Base-by-base conservation (phyloP, 2,113 vertebrate species). In the Pungitius pungitius region DNA sequence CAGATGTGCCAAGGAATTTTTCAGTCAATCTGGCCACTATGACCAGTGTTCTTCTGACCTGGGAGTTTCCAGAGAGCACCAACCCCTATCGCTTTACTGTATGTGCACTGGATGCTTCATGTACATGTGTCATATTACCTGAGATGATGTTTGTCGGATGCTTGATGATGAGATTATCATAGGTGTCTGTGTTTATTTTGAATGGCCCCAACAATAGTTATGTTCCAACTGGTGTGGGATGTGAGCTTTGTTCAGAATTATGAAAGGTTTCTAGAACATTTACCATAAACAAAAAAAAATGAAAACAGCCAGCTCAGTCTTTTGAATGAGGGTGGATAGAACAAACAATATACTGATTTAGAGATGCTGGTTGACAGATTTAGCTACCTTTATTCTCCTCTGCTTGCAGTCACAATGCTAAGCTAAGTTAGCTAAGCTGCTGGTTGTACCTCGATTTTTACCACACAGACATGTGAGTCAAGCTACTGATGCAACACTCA, bases 1-100 rank as follows among this genome's bases (percentile, higher is more conserved):
- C 91, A 99, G 98, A 98, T 92, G 96, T 98, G 1, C 97, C 98
- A 3, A 98, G 97, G 89, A 99, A 99, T 91, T 99, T 99, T 91
- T 98, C 95, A 37, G 97, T 99, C 87, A 99, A 97, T 87, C 94
- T 99, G 95, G 95, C 96, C 52, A 99, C 95, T 33, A 98, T 97
- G 93, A 99, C 98, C 0, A 98, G 97, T 0, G 96, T 99, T 42
- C 93, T 99, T 71, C 88, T 99, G 56, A 96, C 96, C 82, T 99
- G 98, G 97, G 97, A 99, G 91, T 98, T 99, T 59, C 97, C 98
- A 0, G 98, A 99, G 82, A 96, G 94, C 80, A 93, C 95, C 94
- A 92, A 96, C 92, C 35, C 95, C 82, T 87, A 96, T 92, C 59
- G 95, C 93, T 99, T 97, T 88, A 98, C 95, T 90, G 97, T 97